phyloP scores from a whole-genome alignment of 2,888 invertebrate genomes.

The Lepidocyrtinus sp. region DNA sequence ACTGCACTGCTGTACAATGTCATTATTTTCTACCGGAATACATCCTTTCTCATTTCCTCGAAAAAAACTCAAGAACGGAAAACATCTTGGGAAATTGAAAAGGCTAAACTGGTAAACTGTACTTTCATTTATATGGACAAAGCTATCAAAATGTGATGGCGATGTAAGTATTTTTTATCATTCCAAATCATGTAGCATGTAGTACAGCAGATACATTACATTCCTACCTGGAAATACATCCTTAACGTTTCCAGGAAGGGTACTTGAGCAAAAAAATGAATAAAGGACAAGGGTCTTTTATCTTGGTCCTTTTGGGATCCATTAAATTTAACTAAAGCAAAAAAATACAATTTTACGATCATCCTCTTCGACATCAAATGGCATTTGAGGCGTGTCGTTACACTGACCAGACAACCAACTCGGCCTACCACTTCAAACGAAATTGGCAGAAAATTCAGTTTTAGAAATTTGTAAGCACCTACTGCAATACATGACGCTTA shows the following conservation, averaged over 20 bases:
- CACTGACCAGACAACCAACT: background rate
- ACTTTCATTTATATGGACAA: background rate
- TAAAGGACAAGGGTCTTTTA: background rate
- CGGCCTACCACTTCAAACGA: too few relatives aligned
- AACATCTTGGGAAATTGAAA: background rate
- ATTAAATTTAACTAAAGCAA: background rate
- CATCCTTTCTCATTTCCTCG: background rate
- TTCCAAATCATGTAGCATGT: background rate
- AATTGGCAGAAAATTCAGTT: too few relatives aligned
- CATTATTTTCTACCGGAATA: too few relatives aligned
- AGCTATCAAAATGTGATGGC: background rate
- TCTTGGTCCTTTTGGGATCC: background rate
- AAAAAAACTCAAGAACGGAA: background rate
- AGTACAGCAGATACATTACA: background rate
- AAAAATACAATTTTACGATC: background rate
- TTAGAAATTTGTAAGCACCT: too few relatives aligned
- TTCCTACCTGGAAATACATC: background rate
- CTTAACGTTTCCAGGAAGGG: too few relatives aligned
- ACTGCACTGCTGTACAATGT: background rate
- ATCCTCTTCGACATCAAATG: background rate
- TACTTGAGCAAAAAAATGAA: background rate
- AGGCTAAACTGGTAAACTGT: background rate
- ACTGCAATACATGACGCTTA: too few relatives aligned
- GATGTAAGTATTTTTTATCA: background rate
- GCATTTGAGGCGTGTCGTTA: background rate